Conservation (phyloP, 2,113 vertebrate species). For the Phocoena phocoena region DNA sequence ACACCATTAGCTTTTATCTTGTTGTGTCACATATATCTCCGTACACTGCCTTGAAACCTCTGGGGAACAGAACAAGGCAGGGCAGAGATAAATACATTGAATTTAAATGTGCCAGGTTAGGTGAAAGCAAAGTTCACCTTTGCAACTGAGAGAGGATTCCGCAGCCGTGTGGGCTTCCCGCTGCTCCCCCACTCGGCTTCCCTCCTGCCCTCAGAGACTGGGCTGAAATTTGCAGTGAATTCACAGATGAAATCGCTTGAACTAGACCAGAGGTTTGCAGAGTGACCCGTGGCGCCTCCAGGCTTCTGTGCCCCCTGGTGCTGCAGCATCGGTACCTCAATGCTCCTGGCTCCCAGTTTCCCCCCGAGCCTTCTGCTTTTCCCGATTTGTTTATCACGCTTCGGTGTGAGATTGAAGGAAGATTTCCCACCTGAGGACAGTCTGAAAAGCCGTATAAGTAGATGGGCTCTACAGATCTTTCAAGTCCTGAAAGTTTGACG, state of each 20-base stretch:
- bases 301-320: not conserved
- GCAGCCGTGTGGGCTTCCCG: accelerated
- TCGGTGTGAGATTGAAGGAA: not conserved
- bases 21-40: not conserved
- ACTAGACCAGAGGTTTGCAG: not conserved
- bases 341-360: not conserved
- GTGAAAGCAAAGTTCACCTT: not conserved
- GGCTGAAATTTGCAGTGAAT: not conserved
- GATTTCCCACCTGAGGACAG: not conserved
- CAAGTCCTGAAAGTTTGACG: not conserved
- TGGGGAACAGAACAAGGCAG: conserved; percentile 31
- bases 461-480: not conserved
- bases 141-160: not conserved
- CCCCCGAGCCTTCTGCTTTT: not conserved
- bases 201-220: not conserved
- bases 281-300: accelerated
- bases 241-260: not conserved
- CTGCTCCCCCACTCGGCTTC: not conserved
- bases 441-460: not conserved
- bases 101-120: not conserved
- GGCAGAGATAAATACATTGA: not conserved
- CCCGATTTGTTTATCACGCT: not conserved
- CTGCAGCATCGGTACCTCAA: not conserved
- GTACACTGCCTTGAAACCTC: not conserved
- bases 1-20: not conserved